Conservation (phyloP, 1,140 invertebrate genomes). For the Plutomurus gul region DNA sequence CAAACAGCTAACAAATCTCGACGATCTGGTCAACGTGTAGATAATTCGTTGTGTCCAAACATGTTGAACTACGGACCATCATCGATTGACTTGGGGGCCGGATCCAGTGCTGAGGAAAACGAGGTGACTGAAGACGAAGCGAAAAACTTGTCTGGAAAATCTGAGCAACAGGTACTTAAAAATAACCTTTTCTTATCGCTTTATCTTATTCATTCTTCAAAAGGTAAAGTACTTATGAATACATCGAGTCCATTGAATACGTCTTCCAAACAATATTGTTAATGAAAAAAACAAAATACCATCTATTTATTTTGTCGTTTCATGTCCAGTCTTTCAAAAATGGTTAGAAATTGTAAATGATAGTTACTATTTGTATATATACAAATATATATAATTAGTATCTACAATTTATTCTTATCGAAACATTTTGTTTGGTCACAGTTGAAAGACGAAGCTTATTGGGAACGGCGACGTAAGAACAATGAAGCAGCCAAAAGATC, state of each 20-base stretch:
- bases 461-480: conserved; percentile 86
- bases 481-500: conserved; percentile 95
- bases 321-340: neutral
- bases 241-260: no score
- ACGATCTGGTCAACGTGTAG: conserved; percentile 4
- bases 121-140: conserved; percentile 43
- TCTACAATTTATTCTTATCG: no score
- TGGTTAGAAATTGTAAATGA: neutral
- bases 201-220: no score
- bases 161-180: conserved; percentile 50
- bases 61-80: neutral
- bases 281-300: no score
- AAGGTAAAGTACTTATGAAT: no score
- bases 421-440: conserved; percentile 25
- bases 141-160: conserved; percentile 35
- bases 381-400: no score
- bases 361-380: neutral
- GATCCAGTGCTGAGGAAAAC: conserved; percentile 43
- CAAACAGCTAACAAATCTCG: neutral
- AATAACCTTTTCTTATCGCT: neutral
- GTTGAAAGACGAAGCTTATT: conserved; percentile 79
- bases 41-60: conserved; percentile 6
- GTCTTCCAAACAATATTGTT: no score
- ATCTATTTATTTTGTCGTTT: neutral
- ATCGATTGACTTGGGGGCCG: conserved; percentile 16